Conservation (phyloP, 2,797 vertebrate genomes). For the Philypnodon macrostomus region DNA sequence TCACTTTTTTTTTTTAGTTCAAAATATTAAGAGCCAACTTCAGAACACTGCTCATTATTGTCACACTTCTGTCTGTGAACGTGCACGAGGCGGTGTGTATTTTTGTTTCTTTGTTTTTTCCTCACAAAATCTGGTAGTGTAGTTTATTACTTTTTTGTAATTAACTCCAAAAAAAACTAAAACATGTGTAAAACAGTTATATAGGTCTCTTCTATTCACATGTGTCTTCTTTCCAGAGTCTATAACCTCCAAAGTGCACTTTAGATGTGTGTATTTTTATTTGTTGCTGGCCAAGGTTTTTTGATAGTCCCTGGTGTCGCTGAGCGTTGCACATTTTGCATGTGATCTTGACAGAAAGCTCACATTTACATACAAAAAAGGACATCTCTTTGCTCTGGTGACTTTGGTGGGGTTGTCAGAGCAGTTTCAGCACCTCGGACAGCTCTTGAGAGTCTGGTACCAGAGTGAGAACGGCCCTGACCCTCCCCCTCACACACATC, state of each 20-base stretch:
- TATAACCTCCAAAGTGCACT: conserved; percentile 34
- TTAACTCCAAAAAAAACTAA: too few relatives aligned
- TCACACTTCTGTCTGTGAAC: too few relatives aligned
- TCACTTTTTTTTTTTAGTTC: too few relatives aligned
- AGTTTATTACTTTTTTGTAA: too few relatives aligned
- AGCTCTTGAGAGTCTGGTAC: conserved; percentile 52
- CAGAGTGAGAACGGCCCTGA: conserved; percentile 23
- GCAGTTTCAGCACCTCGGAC: conserved; percentile 68
- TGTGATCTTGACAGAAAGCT: conserved; percentile 65
- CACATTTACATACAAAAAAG: conserved; percentile 23
- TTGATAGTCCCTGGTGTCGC: conserved; percentile 39
- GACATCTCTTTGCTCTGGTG: conserved; percentile 61
- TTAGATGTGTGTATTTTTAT: conserved; percentile 9
- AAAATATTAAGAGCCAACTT: too few relatives aligned
- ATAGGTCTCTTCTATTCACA: neutral
- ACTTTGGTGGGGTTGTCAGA: conserved; percentile 62
- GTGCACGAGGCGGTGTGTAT: too few relatives aligned
- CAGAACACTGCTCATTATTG: too few relatives aligned
- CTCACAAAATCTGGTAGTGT: too few relatives aligned
- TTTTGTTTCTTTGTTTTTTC: too few relatives aligned
- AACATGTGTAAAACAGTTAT: too few relatives aligned
- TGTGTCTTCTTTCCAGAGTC: conserved; percentile 22
- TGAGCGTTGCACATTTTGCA: conserved; percentile 39
- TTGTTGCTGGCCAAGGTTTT: conserved; percentile 25
- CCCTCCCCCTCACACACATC: conserved; percentile 75